Percentiles rank a stretch among this genome's conserved stretches.
Conservation (phyloP, 2,113 vertebrate genomes). For the Piliocolobus tephrosceles region DNA sequence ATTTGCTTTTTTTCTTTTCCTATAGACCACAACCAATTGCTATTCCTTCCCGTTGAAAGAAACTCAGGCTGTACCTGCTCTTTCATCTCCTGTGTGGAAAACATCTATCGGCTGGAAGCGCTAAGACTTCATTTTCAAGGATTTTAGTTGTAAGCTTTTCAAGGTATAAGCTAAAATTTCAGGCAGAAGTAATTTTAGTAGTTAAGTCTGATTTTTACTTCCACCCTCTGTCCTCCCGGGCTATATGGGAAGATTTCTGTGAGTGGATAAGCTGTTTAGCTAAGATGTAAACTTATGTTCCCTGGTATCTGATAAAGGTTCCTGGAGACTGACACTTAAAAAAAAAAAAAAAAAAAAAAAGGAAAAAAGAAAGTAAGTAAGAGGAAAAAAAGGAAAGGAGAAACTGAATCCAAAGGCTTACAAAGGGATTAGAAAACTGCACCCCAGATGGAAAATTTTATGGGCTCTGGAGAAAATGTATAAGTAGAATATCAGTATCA, state of each 20-base stretch:
- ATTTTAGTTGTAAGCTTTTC: slow-evolving; percentile 63
- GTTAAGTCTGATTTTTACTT: slow-evolving; percentile 27
- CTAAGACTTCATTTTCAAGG: slow-evolving; percentile 70
- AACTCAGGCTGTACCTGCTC: background rate
- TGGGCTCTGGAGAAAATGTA: slow-evolving; percentile 73
- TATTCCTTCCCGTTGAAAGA: slow-evolving; percentile 49
- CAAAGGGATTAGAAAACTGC: slow-evolving; percentile 81
- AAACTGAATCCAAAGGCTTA: slow-evolving; percentile 76
- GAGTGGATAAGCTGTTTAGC: slow-evolving; percentile 62
- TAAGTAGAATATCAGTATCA: slow-evolving; percentile 81
- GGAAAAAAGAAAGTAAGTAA: slow-evolving; percentile 39
- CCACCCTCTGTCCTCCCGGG: slow-evolving; percentile 25
- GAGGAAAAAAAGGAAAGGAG: slow-evolving; percentile 51
- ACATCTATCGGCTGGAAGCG: slow-evolving; percentile 9
- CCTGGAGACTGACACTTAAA: slow-evolving; percentile 63
- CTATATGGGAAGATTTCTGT: background rate
- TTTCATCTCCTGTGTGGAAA: slow-evolving; percentile 69
- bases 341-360: slow-evolving; percentile 39
- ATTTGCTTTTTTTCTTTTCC: slow-evolving; percentile 23
- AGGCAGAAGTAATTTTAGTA: slow-evolving; percentile 70
- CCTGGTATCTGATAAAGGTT: slow-evolving; percentile 58
- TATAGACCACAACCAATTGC: slow-evolving; percentile 17
- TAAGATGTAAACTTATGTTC: slow-evolving; percentile 67
- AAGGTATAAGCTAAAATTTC: slow-evolving; percentile 69
- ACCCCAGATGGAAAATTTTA: slow-evolving; percentile 83